A percentile compares a stretch with the other conserved stretches of the same genome.
These are phyloP conservation scores for Drosophila emarginata DNA, from an alignment of 2,888 invertebrate species.

Conservation along the genomic window DNA sequence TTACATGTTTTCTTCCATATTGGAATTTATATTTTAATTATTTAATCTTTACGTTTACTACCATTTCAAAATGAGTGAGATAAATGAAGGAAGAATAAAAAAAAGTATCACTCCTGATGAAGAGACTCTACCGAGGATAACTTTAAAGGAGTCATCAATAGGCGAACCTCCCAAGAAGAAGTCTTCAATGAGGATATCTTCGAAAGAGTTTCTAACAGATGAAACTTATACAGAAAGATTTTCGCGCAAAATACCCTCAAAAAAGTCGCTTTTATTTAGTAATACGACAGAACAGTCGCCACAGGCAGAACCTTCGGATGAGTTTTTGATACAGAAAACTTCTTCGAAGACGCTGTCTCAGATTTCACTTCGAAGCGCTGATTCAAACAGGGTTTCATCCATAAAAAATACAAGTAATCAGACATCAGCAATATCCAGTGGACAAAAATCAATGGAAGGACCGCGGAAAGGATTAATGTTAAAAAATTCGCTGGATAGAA, in stretches of 20 bases:
- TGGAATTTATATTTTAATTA: conserved; percentile 1
- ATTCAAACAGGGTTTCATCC: not conserved
- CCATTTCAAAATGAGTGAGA: not conserved
- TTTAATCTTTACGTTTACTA: not conserved
- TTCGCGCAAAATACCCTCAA: not conserved
- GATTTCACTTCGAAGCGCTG: not conserved
- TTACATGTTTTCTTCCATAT: not conserved
- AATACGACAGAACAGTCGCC: no score
- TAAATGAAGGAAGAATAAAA: not conserved
- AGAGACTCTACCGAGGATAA: not conserved
- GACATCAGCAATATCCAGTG: not conserved
- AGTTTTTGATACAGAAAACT: not conserved
- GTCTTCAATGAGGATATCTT: no score
- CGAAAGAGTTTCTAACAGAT: no score
- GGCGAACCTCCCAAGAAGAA: no score
- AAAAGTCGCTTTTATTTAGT: no score
- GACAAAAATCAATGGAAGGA: no score
- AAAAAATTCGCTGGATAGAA: no score
- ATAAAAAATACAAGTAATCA: not conserved
- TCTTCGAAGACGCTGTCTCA: not conserved
- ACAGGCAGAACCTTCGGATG: not conserved
- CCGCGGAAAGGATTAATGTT: no score
- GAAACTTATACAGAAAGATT: no score
- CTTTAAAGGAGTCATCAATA: no score
- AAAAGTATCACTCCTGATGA: not conserved